These are phyloP conservation scores for Drosophila formosana DNA, from an alignment of 2,888 invertebrate species.

Conservation along the genomic window DNA sequence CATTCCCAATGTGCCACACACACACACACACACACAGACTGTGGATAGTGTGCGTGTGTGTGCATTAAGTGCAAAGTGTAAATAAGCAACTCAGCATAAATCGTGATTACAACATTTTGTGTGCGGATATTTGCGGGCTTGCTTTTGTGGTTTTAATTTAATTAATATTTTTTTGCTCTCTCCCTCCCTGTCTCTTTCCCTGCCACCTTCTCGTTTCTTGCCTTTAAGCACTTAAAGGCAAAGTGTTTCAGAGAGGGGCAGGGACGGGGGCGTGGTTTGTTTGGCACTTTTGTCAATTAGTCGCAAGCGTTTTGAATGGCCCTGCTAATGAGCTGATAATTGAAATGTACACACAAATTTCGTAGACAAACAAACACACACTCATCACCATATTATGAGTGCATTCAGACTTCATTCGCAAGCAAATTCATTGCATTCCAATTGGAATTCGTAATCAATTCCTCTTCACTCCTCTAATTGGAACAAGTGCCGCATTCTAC, in stretches of 20 bases:
- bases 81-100: slow-evolving; percentile 83
- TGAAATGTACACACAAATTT: slow-evolving; percentile 51
- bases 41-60: slow-evolving; percentile 38
- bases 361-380: slow-evolving; percentile 11
- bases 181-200: slow-evolving; percentile 1
- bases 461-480: not conserved
- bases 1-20: slow-evolving; percentile 61
- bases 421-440: slow-evolving; percentile 1
- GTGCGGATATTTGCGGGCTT: slow-evolving; percentile 82
- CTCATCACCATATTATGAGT: slow-evolving; percentile 7
- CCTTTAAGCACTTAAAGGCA: slow-evolving; percentile 6
- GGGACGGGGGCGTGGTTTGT: not conserved
- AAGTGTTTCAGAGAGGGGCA: not conserved
- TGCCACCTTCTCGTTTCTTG: not conserved
- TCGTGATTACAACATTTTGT: slow-evolving; percentile 83
- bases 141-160: slow-evolving; percentile 84
- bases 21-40: not conserved
- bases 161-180: slow-evolving; percentile 78
- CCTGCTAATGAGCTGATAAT: slow-evolving; percentile 60
- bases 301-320: slow-evolving; percentile 52
- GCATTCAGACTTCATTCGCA: slow-evolving; percentile 17
- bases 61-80: slow-evolving; percentile 80
- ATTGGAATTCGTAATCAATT: not conserved
- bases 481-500: not conserved
- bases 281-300: slow-evolving; percentile 55